Evolutionary conservation across 2,888 invertebrate genomes (phyloP), one percentile per base, ranked within the genome.

Genomic region (Amiota minor): DNA sequence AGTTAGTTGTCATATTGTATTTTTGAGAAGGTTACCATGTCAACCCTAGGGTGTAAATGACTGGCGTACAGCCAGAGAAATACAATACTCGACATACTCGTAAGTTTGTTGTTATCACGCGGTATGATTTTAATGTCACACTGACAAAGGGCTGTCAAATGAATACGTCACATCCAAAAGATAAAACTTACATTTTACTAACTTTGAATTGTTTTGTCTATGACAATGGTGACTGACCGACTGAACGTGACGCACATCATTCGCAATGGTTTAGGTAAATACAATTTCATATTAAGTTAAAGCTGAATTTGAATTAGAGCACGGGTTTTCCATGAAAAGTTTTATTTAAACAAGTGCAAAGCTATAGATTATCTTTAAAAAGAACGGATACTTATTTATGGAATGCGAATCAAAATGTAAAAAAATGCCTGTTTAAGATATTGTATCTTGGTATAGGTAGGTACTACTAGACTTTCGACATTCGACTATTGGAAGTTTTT

Each of bases 141-240:
- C 73, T 77, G 77, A 77, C 74, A 77, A 77, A 77, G 77, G 77
- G 75, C 77, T 75, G 70, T 73, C 76, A 72, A 77, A 77, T 75
- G 75, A 77, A 77, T 75, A 77, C 77, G 77, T 77, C 77, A 77
- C 2, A 62, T 73, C 71, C 70, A 72, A 72, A 61, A 73, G 73
- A 77, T 77, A 77, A 77, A 75, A 74, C 72, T 77, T 77, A 77
- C 67, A 73, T 77, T 77, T 77, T 73, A 77, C 73, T 77, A 75
- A 35, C 35, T 77, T 72, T 59, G 67, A 77, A 73, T 72, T 77
- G 75, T 75, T 65, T 77, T 72, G 72, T 75, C 75, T 73, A 69
- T 71, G 74, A 72, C 72, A 71, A 35, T 35, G 35, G 35, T 35
- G 35, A 35, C 35, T 8, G 20, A 62, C 18, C 56, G 12, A 70